Base-by-base conservation (phyloP, 1,140 invertebrate genomes). In the Ostrea edulis region DNA sequence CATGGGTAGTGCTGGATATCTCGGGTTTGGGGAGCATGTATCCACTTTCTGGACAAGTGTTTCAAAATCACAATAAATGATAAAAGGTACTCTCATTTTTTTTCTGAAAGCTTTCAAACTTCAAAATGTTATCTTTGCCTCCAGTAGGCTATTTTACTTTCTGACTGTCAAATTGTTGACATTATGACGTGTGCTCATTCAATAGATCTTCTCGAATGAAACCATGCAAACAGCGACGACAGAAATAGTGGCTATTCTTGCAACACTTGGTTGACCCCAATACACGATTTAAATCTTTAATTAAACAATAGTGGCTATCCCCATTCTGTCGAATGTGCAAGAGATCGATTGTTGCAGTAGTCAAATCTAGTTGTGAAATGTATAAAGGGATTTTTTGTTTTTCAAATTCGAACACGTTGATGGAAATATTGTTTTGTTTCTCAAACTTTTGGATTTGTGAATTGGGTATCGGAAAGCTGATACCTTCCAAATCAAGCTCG, bases 51-150 rank as follows among this genome's bases (percentile, higher is more conserved):
- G n/a, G 8, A 58, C 44, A 20, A 68, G 62, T 9, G 82, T 71
- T 81, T 87, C 87, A 84, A 86, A 89, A 77, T 86, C 88, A 11
- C 85, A 85, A 86, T 84, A 89, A 52, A 89, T 89, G 25, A 89
- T 77, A 62, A 89, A 89, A n/a, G 88, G 85, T 20, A 58, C 82
- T 22, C 77, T 44, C 20, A 89, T 58, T 58, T 71, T 55, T n/a
- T 62, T 88, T 86, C 7, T 88, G 55, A 68, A 83, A 86, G 44
- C 68, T 84, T 86, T 35, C 25, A 52, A 86, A 88, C 62, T 58
- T 29, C n/a, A 88, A 68, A 53, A 83, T 55, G 44, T 86, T 84
- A 82, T 88, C n/a, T 65, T 88, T 52, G 3, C 86, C 87, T 88
- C 86, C 87, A 58, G 51, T 58, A 17, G 87, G 87, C 14, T 62